Conservation (phyloP, 2,888 invertebrate genomes). For the Craniophora ligustri region DNA sequence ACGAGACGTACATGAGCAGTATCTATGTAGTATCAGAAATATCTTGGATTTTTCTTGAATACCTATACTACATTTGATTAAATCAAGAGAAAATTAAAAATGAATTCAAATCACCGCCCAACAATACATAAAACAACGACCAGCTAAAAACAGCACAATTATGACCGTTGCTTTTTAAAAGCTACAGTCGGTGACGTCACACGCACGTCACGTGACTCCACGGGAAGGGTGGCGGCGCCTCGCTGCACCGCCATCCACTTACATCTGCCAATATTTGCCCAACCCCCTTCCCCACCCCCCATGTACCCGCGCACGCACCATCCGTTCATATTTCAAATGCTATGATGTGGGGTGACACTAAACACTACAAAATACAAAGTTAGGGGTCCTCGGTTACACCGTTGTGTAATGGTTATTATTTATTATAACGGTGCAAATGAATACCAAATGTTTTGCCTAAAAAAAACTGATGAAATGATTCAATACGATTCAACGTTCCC, state of each 20-base stretch:
- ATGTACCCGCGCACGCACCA: conserved; percentile 73
- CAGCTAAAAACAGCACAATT: conserved; percentile 13
- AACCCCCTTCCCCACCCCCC: conserved; percentile 78
- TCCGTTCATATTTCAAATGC: conserved; percentile 87
- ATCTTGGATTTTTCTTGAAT: too few species aligned
- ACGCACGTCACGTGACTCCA: conserved; percentile 61
- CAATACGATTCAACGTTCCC: too few species aligned
- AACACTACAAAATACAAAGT: conserved; percentile 83
- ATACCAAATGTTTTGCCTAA: too few species aligned
- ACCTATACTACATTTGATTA: neutral
- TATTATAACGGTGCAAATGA: too few species aligned
- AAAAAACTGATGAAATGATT: too few species aligned
- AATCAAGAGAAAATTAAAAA: neutral
- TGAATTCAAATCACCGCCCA: neutral
- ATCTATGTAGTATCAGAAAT: too few species aligned
- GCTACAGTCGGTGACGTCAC: conserved; percentile 73
- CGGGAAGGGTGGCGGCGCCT: conserved; percentile 50
- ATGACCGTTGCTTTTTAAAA: conserved; percentile 49
- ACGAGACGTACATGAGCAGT: too few species aligned
- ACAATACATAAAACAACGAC: conserved; percentile 9
- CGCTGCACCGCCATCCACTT: conserved; percentile 89
- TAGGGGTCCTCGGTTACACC: conserved; percentile 60
- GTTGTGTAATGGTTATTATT: conserved; percentile 30
- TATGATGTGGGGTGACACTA: conserved; percentile 79
- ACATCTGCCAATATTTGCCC: conserved; percentile 90